These are phyloP conservation scores for Alloplasta piceator DNA, from an alignment of 2,888 invertebrate genomes.

Conservation along the genomic window DNA sequence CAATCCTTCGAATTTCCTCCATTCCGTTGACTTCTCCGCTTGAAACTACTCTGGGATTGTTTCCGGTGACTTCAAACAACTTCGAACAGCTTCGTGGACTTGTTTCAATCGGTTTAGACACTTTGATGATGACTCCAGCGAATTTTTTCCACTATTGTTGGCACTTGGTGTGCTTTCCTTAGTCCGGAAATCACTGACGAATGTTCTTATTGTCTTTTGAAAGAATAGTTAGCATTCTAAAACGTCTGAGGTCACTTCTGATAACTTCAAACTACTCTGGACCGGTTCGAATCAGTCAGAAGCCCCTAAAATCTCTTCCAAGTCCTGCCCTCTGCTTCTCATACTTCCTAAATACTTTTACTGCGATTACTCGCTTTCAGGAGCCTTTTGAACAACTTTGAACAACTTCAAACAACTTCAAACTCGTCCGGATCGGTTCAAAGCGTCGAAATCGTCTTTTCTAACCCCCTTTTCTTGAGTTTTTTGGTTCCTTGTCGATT, in stretches of 20 bases:
- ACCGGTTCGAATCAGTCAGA: not conserved
- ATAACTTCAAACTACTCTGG: not conserved
- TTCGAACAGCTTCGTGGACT: not conserved
- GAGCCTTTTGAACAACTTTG: not conserved
- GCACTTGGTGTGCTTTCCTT: no score
- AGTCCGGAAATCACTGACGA: no score
- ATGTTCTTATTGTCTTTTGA: no score
- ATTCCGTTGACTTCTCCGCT: slow-evolving; percentile 15
- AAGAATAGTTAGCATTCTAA: no score
- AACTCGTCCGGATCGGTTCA: not conserved
- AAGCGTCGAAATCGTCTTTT: not conserved
- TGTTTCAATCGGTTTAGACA: not conserved
- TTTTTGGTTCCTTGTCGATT: no score
- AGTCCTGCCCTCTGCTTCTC: not conserved
- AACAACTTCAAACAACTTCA: not conserved
- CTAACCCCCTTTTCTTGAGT: no score
- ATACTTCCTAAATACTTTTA: not conserved
- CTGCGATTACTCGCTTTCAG: not conserved
- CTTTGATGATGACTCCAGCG: not conserved
- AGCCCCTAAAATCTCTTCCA: not conserved
- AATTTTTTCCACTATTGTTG: no score
- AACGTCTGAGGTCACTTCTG: not conserved
- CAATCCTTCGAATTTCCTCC: slow-evolving; percentile 19
- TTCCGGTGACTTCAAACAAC: not conserved
- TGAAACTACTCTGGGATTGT: not conserved